These are phyloP conservation scores for Anolis carolinensis DNA, from an alignment of 2,113 vertebrate species.

Conservation along the genomic window DNA sequence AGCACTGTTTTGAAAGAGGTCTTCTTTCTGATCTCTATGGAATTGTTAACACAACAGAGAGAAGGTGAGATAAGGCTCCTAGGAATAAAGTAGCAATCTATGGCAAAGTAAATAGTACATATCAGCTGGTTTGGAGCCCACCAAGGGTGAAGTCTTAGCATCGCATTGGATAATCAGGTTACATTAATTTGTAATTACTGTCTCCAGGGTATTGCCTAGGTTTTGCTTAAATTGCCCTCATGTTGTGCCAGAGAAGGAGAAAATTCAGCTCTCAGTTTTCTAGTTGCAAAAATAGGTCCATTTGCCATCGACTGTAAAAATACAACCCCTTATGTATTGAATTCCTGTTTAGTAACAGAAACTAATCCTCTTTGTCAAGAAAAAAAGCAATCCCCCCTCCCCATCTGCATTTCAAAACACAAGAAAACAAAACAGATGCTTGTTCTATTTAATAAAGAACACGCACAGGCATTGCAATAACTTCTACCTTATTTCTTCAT, in stretches of 20 bases:
- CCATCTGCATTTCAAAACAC: slow-evolving; percentile 69
- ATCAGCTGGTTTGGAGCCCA: background rate
- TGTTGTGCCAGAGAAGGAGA: slow-evolving; percentile 34
- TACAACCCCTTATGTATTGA: slow-evolving; percentile 47
- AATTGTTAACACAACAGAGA: background rate
- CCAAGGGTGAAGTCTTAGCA: background rate
- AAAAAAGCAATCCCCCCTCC: slow-evolving; percentile 61
- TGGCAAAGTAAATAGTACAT: background rate
- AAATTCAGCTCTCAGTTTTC: background rate
- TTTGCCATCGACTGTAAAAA: slow-evolving; percentile 51
- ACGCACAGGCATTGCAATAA: slow-evolving; percentile 68
- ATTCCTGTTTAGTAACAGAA: slow-evolving; percentile 65
- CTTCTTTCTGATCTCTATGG: background rate
- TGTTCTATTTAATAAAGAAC: slow-evolving; percentile 73
- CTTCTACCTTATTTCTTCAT: slow-evolving; percentile 66
- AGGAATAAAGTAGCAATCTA: background rate
- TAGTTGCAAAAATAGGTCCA: slow-evolving; percentile 36
- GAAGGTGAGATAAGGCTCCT: background rate
- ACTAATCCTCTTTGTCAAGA: slow-evolving; percentile 64
- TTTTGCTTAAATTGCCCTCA: slow-evolving; percentile 3
- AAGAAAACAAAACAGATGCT: slow-evolving; percentile 73
- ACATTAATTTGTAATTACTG: background rate
- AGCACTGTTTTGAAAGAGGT: background rate
- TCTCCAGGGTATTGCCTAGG: background rate
- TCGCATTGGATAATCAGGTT: background rate